Evolutionary conservation across 1,140 invertebrate genomes (phyloP).

Genomic region (Solen grandis): DNA sequence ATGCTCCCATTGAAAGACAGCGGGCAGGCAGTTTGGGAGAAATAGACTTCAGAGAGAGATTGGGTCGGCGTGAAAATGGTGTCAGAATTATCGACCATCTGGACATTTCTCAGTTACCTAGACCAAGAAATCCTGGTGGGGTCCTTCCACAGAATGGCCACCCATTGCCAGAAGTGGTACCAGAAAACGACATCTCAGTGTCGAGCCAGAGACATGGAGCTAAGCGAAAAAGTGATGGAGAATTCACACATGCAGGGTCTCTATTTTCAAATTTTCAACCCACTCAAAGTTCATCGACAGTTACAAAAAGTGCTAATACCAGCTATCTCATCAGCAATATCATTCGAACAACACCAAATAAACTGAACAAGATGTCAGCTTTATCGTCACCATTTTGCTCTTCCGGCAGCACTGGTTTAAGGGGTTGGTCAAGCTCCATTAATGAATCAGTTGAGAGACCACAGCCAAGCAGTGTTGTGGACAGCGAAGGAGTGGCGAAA

Average conservation of each 20-base stretch:
- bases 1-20: constrained; percentile 38
- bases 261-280: no score
- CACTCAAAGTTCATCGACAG: background rate
- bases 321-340: constrained; percentile 53
- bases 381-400: background rate
- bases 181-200: background rate
- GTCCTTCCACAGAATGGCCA: constrained; percentile 45
- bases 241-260: background rate
- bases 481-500: constrained; percentile 53
- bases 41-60: constrained; percentile 44
- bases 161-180: background rate
- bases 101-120: constrained; percentile 44
- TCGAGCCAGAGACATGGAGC: background rate
- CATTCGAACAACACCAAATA: constrained; percentile 46
- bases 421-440: constrained; percentile 11
- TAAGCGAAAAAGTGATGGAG: background rate
- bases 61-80: constrained; percentile 21
- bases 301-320: constrained; percentile 30
- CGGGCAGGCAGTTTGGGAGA: constrained; percentile 47
- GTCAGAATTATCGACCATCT: constrained; percentile 41
- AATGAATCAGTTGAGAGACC: constrained; percentile 45
- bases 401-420: background rate
- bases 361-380: background rate
- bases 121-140: constrained; percentile 49
- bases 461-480: constrained; percentile 37